Base-by-base conservation (phyloP, 2,113 vertebrate genomes). In the Tyto alba region DNA sequence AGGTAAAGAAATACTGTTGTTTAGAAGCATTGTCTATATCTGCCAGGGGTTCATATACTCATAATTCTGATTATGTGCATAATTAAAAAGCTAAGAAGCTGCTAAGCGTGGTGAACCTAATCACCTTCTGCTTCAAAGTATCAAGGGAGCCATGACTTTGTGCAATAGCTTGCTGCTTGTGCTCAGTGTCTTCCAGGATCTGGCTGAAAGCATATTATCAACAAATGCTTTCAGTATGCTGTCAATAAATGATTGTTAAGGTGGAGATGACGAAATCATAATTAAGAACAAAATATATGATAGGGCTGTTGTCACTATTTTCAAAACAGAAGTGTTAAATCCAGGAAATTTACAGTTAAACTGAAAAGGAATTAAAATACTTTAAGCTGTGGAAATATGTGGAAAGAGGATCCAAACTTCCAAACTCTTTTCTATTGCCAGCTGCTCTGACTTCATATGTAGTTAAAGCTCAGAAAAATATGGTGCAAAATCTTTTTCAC, bases 331-430 rank as follows among this genome's bases (percentile, higher is more conserved):
- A 85, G 30, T 72, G 30, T 69, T 89, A 84, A 85, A 81, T 89
- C n/a, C 60, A 75, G 64, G 76, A 82, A 89, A 82, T 19, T 64
- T 91, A 63, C 17, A 60, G 77, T 92, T 92, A 89, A 92, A 87
- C 47, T 78, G 69, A 84, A 75, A 82, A 85, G 47, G 78, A 89
- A 87, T 68, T 81, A 1, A 68, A 60, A 87, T 85, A 87, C 66
- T 88, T 92, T 67, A 84, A 95, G 60, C 43, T 78, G 67, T 94
- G 87, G 66, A 97, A 94, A 78, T 95, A 91, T 60, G 69, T 83
- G 75, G 66, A 88, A 67, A 69, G 25, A 36, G 34, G 27, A 94
- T 94, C 81, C 78, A 90, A 67, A 59, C 94, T 89, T 93, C 64
- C 90, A 77, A 45, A 63, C 32, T 56, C n/a, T 22, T 38, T 91